phyloP scores from a whole-genome alignment of 2,113 vertebrate species.

The Megaleporinus macrocephalus region DNA sequence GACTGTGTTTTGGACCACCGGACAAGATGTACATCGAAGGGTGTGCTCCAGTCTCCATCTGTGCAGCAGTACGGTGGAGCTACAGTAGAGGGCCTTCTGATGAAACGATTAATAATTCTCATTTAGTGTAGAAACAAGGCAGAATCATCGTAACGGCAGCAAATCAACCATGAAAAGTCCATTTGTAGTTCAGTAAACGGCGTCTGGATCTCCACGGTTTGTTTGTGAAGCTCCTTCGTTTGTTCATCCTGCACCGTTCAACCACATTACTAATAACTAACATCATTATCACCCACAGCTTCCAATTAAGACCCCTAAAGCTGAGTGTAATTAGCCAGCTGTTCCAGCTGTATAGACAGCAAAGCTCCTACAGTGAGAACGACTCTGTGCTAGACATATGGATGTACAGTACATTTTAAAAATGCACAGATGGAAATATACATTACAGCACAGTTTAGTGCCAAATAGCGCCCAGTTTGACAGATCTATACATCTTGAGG shows the following conservation, averaged over 20 bases:
- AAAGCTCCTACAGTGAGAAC: neutral
- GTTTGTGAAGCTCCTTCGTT: neutral
- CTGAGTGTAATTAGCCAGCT: constrained; percentile 5
- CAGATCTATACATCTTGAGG: neutral
- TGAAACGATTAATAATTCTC: neutral
- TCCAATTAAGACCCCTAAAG: constrained; percentile 1
- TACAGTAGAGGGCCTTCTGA: no score
- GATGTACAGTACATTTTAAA: neutral
- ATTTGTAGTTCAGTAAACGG: neutral
- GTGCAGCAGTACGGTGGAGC: no score
- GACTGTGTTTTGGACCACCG: no score
- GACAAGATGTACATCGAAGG: no score
- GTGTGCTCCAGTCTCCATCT: no score
- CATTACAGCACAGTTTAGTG: neutral
- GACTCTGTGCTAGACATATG: neutral
- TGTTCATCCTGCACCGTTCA: neutral
- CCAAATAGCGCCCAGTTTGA: neutral
- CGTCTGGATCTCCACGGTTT: no score
- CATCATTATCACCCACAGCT: constrained; percentile 22
- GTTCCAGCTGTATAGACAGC: neutral
- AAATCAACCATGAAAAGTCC: neutral
- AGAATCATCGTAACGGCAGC: neutral
- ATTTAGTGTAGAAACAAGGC: neutral
- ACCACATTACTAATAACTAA: neutral
- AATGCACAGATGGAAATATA: neutral